Conservation (phyloP, 2,888 invertebrate genomes). For the Leucoptera coffeella region DNA sequence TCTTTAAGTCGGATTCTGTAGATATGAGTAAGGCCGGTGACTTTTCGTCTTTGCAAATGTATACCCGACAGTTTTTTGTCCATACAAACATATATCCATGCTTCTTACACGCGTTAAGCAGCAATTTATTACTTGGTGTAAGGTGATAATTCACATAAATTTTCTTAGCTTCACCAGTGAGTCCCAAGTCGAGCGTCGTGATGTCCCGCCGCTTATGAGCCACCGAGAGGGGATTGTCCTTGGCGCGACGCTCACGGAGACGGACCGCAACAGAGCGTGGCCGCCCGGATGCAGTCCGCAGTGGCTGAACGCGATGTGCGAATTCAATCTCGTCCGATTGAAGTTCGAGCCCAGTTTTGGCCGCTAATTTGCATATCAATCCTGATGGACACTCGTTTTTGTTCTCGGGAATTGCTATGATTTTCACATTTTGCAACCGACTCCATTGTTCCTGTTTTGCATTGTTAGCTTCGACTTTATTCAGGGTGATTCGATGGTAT, state of each 20-base stretch:
- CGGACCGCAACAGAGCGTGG: background rate
- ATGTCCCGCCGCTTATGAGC: background rate
- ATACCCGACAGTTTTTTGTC: too few relatives aligned
- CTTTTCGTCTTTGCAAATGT: too few relatives aligned
- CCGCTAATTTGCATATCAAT: conserved; percentile 3
- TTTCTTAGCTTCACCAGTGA: background rate
- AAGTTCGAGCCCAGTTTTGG: conserved; percentile 4
- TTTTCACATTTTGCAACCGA: conserved; percentile 6
- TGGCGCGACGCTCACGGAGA: background rate
- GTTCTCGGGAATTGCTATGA: conserved; percentile 4
- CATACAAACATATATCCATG: too few relatives aligned
- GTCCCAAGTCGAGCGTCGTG: background rate
- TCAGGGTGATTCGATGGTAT: too few relatives aligned
- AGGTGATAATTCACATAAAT: conserved; percentile 1
- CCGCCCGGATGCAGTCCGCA: background rate
- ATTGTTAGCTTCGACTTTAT: too few relatives aligned
- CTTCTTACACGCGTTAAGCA: too few relatives aligned
- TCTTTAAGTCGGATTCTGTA: too few relatives aligned
- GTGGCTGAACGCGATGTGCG: conserved; percentile 6
- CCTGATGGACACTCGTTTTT: conserved; percentile 4
- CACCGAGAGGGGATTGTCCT: background rate
- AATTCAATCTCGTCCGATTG: conserved; percentile 5
- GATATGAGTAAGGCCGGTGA: too few relatives aligned
- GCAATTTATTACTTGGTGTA: too few relatives aligned
- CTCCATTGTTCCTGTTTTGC: conserved; percentile 6